A percentile compares a stretch with the other conserved stretches of the same genome.
Evolutionary conservation across 2,888 invertebrate species (phyloP).

Genomic region (Nomada goodeniana): DNA sequence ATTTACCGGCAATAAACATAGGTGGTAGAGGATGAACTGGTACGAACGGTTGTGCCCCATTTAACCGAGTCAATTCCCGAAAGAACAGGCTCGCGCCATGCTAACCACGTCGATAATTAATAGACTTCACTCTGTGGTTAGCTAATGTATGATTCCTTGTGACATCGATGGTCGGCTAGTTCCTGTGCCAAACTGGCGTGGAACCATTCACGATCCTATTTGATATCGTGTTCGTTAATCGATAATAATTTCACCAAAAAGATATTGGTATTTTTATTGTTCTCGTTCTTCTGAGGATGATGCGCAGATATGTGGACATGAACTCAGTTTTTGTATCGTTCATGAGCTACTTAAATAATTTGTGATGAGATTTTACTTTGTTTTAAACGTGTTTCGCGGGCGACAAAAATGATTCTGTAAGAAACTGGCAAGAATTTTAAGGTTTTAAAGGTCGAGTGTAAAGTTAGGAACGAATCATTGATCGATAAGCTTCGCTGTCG

Average conservation of each 20-base stretch:
- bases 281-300: background rate
- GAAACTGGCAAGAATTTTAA: background rate
- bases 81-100: constrained; percentile 17
- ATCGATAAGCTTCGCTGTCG: constrained; percentile 28
- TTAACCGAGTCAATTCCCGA: constrained; percentile 45
- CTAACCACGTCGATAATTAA: constrained; percentile 52
- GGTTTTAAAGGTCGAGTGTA: background rate
- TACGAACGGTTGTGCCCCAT: constrained; percentile 40
- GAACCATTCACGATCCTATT: background rate
- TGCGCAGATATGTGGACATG: background rate
- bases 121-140: constrained; percentile 37
- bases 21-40: constrained; percentile 33
- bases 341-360: background rate
- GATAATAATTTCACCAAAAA: no score
- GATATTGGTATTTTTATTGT: background rate
- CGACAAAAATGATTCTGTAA: background rate
- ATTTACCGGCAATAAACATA: constrained; percentile 44
- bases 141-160: constrained; percentile 40
- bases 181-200: constrained; percentile 4
- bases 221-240: background rate
- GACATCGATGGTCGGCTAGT: background rate
- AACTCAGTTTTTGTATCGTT: background rate
- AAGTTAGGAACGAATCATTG: constrained; percentile 5
- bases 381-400: background rate
- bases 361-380: background rate